Percentiles rank a stretch among this genome's conserved stretches.
These are phyloP conservation scores for Columba guinea DNA, from an alignment of 2,797 vertebrate genomes.

Conservation along the genomic window DNA sequence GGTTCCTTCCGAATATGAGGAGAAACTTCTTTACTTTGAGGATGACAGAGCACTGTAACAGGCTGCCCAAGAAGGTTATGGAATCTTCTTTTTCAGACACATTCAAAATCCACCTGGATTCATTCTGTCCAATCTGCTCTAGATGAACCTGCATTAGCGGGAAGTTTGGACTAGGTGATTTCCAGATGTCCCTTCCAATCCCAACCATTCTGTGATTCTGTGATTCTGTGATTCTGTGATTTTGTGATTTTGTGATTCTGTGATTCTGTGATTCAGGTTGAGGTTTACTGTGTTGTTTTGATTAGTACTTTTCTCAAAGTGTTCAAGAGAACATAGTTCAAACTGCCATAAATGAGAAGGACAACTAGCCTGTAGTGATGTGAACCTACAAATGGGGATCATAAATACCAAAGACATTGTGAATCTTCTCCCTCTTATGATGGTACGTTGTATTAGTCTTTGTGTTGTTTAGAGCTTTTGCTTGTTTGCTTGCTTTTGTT, in stretches of 20 bases:
- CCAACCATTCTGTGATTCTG: no score
- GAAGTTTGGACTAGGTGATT: no score
- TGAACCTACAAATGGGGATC: neutral
- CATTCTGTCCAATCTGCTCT: no score
- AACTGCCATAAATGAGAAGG: neutral
- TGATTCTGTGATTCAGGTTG: neutral
- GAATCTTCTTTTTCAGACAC: no score
- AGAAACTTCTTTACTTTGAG: no score
- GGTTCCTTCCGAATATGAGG: no score
- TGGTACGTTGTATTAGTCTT: neutral
- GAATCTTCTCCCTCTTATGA: neutral
- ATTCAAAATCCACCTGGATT: no score
- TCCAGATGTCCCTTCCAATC: no score
- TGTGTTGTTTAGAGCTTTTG: neutral
- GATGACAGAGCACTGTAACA: no score
- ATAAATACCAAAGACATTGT: neutral
- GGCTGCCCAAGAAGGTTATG: no score
- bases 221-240: neutral
- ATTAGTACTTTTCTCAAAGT: neutral
- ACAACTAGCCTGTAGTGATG: neutral
- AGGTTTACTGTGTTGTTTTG: neutral
- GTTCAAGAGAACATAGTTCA: neutral
- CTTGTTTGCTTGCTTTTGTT: neutral
- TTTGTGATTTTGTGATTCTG: no score
- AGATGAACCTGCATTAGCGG: no score